Evolutionary conservation across 2,113 vertebrate genomes (phyloP), one percentile per base, ranked within the genome.

Genomic region (Gorsachius goisagi): DNA sequence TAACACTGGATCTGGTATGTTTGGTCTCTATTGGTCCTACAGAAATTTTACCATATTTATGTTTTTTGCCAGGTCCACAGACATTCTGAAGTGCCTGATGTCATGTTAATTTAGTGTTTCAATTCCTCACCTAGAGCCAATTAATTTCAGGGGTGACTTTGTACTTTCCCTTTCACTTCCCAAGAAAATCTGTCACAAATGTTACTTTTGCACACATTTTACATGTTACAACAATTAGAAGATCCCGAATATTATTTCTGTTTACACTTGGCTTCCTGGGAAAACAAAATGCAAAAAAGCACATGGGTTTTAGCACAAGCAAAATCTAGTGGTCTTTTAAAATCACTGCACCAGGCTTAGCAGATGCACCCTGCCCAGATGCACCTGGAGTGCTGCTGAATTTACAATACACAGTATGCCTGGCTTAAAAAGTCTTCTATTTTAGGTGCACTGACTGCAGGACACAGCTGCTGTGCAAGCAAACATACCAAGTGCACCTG

Each of bases 91-190:
- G 56, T 63, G 71, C 71, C 59, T 77, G 45, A 37, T 47, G 37
- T 84, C 88, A 44, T 18, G 23, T 90, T 93, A 91, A 95, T 95
- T 96, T 81, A 88, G 85, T 52, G 44, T 69, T 91, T 85, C 77
- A 72, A 82, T 89, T 92, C 69, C 86, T 87, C 74, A 82, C 37
- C 49, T 58, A 30, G 22, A 76, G 58, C 19, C 3, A 33, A 82
- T 35, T 69, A 11, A 35, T 85, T 79, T 69, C 78, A 91, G 71
- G 45, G 52, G n/a, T 66, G 62, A 85, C 63, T 72, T 91, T 63
- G 14, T 85, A 52, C 59, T 83, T 92, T 82, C 37, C 53, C 41
- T 87, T 66, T 87, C 59, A 27, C 78, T 92, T 88, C 55, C 92
- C 19, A 20, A 74, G 74, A 78, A 94, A 93, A 85, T 59, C 81